Evolutionary conservation across 1,140 invertebrate species (phyloP).

Genomic region (Paracyclopina nana): DNA sequence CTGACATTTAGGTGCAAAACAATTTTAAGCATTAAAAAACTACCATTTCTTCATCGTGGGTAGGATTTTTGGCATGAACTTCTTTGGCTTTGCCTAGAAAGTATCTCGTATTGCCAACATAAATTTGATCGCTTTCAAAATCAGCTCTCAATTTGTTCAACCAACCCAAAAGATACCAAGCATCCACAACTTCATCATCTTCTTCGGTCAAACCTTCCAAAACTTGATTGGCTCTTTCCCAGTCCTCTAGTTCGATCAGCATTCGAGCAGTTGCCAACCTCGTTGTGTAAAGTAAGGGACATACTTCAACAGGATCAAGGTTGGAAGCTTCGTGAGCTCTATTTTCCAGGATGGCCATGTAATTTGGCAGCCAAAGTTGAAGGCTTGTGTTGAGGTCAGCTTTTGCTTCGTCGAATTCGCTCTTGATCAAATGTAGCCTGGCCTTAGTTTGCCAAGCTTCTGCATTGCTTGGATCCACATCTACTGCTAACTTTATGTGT

Average conservation of each 20-base stretch:
- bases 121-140: conserved; percentile 25
- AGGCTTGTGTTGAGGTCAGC: conserved; percentile 15
- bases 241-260: conserved; percentile 19
- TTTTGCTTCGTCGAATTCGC: conserved; percentile 18
- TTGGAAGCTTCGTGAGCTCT: conserved; percentile 14
- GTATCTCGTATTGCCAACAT: conserved; percentile 25
- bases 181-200: conserved; percentile 23
- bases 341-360: conserved; percentile 14
- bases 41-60: conserved; percentile 15
- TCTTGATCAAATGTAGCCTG: conserved; percentile 18
- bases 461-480: conserved; percentile 18
- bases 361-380: conserved; percentile 19
- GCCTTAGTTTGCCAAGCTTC: conserved; percentile 19
- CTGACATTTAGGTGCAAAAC: background rate
- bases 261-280: conserved; percentile 17
- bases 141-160: conserved; percentile 19
- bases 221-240: conserved; percentile 18
- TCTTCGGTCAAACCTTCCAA: conserved; percentile 23
- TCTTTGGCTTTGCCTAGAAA: conserved; percentile 26
- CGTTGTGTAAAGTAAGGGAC: conserved; percentile 18
- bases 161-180: conserved; percentile 30
- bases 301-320: conserved; percentile 20
- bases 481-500: conserved; percentile 13
- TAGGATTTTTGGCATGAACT: conserved; percentile 19
- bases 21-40: background rate